Evolutionary conservation across 2,113 vertebrate genomes (phyloP).

Genomic region (Nematolebias whitei): DNA sequence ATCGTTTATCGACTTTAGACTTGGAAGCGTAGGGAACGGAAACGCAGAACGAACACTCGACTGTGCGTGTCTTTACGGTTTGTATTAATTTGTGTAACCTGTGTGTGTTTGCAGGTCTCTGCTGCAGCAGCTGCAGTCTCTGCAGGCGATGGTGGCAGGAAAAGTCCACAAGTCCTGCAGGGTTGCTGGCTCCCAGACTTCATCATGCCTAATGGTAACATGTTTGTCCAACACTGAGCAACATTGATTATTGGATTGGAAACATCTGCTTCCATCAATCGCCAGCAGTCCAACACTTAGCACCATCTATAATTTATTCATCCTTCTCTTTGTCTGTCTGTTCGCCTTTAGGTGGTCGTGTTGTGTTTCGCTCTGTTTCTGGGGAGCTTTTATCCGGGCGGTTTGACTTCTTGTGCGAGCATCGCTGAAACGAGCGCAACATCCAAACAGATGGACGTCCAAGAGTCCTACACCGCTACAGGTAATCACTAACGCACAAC

Average conservation of each 20-base stretch:
- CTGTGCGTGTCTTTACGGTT: too few species aligned
- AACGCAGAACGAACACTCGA: too few species aligned
- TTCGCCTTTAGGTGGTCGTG: constrained; percentile 84
- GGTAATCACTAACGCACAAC: constrained; percentile 53
- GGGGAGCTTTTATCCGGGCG: constrained; percentile 89
- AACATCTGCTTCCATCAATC: too few species aligned
- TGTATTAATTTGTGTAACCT: constrained; percentile 11
- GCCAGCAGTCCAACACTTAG: constrained; percentile 23
- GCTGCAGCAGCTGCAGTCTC: constrained; percentile 94
- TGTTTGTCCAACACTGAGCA: constrained; percentile 23
- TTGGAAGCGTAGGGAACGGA: too few species aligned
- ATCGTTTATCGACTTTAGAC: too few species aligned
- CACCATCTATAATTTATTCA: constrained; percentile 44
- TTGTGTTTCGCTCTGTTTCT: constrained; percentile 92
- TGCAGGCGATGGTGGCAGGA: constrained; percentile 90
- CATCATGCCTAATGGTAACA: constrained; percentile 94
- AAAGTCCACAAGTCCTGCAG: constrained; percentile 92
- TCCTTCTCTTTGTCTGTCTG: neutral
- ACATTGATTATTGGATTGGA: constrained; percentile 49
- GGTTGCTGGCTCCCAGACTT: constrained; percentile 92
- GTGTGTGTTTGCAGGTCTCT: constrained; percentile 84
- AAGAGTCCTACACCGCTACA: constrained; percentile 91
- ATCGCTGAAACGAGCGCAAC: constrained; percentile 84
- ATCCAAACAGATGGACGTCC: constrained; percentile 80
- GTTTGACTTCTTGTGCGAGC: constrained; percentile 83